Percentiles rank a stretch among this genome's conserved stretches.
Conservation (phyloP, 2,888 invertebrate species). For the Drosophila sordidapex region DNA sequence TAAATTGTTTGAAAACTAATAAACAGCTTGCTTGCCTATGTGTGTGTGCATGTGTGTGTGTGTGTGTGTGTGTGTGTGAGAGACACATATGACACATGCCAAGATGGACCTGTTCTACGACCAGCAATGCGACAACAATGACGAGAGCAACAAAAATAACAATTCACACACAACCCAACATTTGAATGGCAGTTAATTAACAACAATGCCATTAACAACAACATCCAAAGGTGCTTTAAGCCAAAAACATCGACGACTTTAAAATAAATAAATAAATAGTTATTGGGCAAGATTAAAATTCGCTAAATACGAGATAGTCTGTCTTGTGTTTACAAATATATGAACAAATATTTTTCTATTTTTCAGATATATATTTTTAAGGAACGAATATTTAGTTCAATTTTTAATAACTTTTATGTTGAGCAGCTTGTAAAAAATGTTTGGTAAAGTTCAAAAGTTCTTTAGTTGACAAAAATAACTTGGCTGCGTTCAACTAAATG, state of each 20-base stretch:
- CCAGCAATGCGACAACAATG: constrained; percentile 35
- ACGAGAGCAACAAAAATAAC: constrained; percentile 44
- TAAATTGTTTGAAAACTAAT: constrained; percentile 72
- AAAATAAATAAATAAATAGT: neutral
- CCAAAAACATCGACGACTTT: neutral
- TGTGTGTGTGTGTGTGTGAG: constrained; percentile 1
- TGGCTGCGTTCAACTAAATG: neutral
- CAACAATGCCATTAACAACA: constrained; percentile 48
- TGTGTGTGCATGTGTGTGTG: neutral
- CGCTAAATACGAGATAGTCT: neutral
- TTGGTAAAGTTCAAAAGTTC: too few species aligned
- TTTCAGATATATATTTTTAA: neutral
- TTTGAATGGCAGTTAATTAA: constrained; percentile 69
- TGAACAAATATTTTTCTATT: neutral
- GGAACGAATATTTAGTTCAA: too few species aligned
- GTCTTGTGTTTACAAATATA: neutral
- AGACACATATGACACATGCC: constrained; percentile 31
- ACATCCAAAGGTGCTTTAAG: constrained; percentile 16
- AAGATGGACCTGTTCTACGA: constrained; percentile 56
- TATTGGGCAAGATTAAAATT: neutral
- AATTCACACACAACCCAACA: constrained; percentile 13
- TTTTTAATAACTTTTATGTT: too few species aligned
- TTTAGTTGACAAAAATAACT: neutral
- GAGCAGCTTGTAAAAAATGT: too few species aligned
- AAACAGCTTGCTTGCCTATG: constrained; percentile 35